Conservation (phyloP, 2,797 vertebrate species). For the Sebastes jordani region DNA sequence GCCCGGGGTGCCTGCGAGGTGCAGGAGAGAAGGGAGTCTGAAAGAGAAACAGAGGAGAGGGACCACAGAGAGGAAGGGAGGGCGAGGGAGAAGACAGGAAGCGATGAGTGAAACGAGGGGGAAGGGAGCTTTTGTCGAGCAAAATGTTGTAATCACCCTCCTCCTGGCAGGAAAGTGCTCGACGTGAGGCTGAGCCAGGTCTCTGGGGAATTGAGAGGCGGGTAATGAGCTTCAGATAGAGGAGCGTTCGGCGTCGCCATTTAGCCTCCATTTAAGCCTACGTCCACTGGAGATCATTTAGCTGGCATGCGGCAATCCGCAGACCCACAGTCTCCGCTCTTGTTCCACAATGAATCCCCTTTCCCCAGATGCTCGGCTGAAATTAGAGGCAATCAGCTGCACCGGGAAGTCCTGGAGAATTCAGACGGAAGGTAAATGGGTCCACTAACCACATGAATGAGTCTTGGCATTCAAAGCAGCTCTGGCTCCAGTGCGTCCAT, state of each 20-base stretch:
- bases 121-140: conserved; percentile 64
- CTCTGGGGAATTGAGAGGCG: conserved; percentile 64
- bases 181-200: conserved; percentile 69
- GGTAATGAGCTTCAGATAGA: conserved; percentile 79
- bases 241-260: conserved; percentile 54
- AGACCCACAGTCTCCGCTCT: conserved; percentile 43
- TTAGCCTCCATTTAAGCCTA: conserved; percentile 72
- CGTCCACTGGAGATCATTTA: conserved; percentile 76
- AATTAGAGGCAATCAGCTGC: conserved; percentile 71
- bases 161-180: conserved; percentile 75
- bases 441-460: conserved; percentile 44
- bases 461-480: conserved; percentile 22
- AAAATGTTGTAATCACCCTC: conserved; percentile 81
- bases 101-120: conserved; percentile 23
- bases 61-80: conserved; percentile 33
- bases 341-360: conserved; percentile 48
- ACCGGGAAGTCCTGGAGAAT: conserved; percentile 52
- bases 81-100: conserved; percentile 42
- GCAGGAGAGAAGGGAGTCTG: background rate
- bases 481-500: conserved; percentile 20
- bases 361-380: conserved; percentile 44
- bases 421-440: conserved; percentile 62
- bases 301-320: conserved; percentile 37
- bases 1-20: conserved; percentile 26
- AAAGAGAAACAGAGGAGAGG: conserved; percentile 19